These are phyloP conservation scores for Lysandra coridon DNA, from an alignment of 2,888 invertebrate genomes.

Conservation along the genomic window DNA sequence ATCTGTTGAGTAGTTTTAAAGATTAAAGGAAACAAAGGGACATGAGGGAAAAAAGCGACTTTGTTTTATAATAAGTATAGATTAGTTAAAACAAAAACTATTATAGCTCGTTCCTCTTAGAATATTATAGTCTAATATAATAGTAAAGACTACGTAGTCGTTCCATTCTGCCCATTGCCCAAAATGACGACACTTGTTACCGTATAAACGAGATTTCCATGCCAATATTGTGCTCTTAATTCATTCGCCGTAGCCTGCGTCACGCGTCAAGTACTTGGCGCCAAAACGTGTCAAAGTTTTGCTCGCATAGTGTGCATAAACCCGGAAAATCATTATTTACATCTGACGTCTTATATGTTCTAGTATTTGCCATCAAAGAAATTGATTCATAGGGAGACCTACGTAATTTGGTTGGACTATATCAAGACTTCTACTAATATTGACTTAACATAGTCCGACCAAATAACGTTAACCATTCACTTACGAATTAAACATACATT, in stretches of 20 bases:
- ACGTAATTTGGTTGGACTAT: not conserved
- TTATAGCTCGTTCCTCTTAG: not conserved
- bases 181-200: constrained; percentile 15
- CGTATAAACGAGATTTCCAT: constrained; percentile 22
- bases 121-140: not conserved
- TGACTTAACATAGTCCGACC: not conserved
- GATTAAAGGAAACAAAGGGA: no score
- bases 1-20: no score
- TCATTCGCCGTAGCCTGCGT: not conserved
- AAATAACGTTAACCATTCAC: not conserved
- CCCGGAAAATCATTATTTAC: not conserved
- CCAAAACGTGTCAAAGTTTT: constrained; percentile 21
- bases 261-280: constrained; percentile 3
- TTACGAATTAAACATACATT: not conserved
- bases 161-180: not conserved
- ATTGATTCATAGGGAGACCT: not conserved
- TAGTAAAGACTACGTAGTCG: not conserved
- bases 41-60: no score
- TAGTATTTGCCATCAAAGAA: not conserved
- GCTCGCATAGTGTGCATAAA: not conserved
- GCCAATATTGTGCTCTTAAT: constrained; percentile 26
- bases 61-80: no score
- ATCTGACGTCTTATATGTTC: not conserved
- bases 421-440: not conserved
- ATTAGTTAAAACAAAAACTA: not conserved